Evolutionary conservation across 2,113 vertebrate genomes (phyloP).

Genomic region (Dolichallabes microphthalmus): DNA sequence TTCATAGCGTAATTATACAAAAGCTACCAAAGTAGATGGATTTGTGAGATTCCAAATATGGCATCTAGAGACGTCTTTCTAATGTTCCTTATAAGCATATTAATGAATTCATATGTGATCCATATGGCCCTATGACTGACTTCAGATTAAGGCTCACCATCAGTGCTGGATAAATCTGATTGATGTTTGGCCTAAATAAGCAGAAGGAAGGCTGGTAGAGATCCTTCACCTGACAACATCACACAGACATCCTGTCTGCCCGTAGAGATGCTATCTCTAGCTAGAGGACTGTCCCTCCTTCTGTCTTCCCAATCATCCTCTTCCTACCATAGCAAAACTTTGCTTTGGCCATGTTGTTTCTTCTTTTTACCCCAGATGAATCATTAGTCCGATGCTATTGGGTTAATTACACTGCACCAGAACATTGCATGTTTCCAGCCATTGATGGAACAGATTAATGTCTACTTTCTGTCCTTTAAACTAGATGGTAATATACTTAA

Average conservation of each 20-base stretch:
- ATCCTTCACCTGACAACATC: conserved; percentile 46
- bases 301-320: conserved; percentile 19
- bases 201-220: conserved; percentile 30
- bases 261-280: conserved; percentile 41
- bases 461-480: conserved; percentile 45
- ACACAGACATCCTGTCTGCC: conserved; percentile 47
- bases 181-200: conserved; percentile 39
- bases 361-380: conserved; percentile 52
- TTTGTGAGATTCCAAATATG: not conserved
- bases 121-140: conserved; percentile 11
- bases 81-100: not conserved
- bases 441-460: conserved; percentile 73
- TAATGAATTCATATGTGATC: not conserved
- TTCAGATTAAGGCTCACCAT: conserved; percentile 9
- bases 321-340: conserved; percentile 19
- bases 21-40: not conserved
- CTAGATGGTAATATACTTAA: conserved; percentile 36
- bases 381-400: conserved; percentile 66
- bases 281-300: conserved; percentile 10
- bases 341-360: conserved; percentile 33
- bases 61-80: not conserved
- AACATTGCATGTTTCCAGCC: conserved; percentile 58
- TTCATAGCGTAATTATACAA: not conserved
- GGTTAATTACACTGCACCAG: conserved; percentile 70
- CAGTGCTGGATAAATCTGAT: conserved; percentile 3